Percentiles rank a stretch among this genome's conserved stretches.
Conservation (phyloP, 2,113 vertebrate genomes). For the Otolemur garnettii region DNA sequence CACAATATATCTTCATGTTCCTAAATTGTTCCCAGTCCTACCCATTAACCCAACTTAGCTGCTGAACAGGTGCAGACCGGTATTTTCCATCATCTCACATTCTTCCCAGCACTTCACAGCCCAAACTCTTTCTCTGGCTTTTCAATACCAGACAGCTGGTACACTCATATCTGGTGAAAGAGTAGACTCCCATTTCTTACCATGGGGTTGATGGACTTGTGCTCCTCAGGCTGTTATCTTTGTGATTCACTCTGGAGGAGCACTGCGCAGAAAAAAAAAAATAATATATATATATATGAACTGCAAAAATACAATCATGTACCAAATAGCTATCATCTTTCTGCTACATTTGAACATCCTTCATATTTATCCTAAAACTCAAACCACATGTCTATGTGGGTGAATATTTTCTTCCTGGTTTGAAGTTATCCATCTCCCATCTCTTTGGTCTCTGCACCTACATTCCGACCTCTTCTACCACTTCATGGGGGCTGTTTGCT, state of each 20-base stretch:
- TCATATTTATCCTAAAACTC: constrained; percentile 59
- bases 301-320: not conserved
- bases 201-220: too few species aligned
- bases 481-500: not conserved
- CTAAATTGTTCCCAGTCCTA: not conserved
- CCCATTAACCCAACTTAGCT: not conserved
- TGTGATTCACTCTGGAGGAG: not conserved
- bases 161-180: not conserved
- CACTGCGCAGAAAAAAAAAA: not conserved
- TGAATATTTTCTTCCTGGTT: not conserved
- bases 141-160: not conserved
- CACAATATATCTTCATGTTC: not conserved
- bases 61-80: not conserved
- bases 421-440: not conserved
- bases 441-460: not conserved
- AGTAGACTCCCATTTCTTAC: not conserved
- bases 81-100: not conserved
- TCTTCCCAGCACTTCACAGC: not conserved
- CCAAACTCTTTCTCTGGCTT: not conserved
- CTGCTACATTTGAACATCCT: not conserved
- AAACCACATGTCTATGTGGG: not conserved
- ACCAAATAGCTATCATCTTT: not conserved
- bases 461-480: not conserved
- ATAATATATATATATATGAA: too few species aligned
- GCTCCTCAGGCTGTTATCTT: constrained; percentile 21